Evolutionary conservation across 1,140 invertebrate genomes (phyloP).

Genomic region (Calephelis virginiensis): DNA sequence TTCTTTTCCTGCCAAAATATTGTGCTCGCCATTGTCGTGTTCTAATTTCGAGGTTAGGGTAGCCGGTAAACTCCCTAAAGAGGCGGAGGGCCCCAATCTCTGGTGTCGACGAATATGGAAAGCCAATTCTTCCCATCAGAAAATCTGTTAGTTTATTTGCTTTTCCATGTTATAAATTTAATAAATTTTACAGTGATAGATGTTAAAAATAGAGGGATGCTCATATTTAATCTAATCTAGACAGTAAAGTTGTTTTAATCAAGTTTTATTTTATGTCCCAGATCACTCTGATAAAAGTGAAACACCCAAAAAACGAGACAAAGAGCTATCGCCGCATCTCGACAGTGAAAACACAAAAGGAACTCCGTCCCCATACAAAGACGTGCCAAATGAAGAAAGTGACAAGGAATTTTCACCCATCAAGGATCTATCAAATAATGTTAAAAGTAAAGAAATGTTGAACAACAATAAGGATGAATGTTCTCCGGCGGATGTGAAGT

Average conservation of each 20-base stretch:
- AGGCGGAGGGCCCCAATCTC: too few species aligned
- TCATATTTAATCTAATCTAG: too few species aligned
- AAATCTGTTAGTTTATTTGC: neutral
- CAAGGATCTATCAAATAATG: conserved; percentile 72
- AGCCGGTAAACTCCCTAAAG: too few species aligned
- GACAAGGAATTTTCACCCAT: conserved; percentile 71
- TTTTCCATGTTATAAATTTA: too few species aligned
- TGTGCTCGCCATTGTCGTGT: too few species aligned
- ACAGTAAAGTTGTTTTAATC: neutral
- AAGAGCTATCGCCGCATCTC: conserved; percentile 40
- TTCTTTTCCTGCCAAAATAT: too few species aligned
- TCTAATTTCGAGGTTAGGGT: too few species aligned
- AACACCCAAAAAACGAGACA: conserved; percentile 56
- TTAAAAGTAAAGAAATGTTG: conserved; percentile 62
- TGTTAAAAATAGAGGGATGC: too few species aligned
- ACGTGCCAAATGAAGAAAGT: conserved; percentile 45
- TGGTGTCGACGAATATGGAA: too few species aligned
- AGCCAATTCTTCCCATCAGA: too few species aligned
- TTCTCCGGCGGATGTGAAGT: conserved; percentile 52
- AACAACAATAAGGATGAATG: conserved; percentile 73
- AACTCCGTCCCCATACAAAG: conserved; percentile 68
- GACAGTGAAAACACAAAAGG: conserved; percentile 42
- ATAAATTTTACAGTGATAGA: too few species aligned
- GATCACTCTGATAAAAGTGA: conserved; percentile 51
- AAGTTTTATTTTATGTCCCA: conserved; percentile 22